Evolutionary conservation across 1,140 invertebrate species (phyloP).

Genomic region (Cyrtorhinus lividipennis): DNA sequence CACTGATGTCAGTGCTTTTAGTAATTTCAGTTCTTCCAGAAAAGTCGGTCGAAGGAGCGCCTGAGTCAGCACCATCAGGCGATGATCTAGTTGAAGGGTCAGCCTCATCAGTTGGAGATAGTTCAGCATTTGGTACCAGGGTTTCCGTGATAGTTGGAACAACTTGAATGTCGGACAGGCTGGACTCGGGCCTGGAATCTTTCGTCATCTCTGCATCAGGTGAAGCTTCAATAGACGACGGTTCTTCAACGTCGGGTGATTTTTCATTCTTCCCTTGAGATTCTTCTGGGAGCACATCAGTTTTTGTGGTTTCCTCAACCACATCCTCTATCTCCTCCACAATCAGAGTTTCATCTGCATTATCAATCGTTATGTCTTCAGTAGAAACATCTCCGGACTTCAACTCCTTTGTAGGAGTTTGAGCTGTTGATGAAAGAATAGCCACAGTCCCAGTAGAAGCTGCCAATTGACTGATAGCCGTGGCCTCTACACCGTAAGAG

Average conservation of each 20-base stretch:
- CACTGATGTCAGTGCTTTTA: background rate
- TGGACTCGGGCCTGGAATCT: background rate
- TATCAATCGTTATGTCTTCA: background rate
- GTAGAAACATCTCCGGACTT: background rate
- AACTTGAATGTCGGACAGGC: background rate
- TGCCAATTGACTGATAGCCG: conserved; percentile 24
- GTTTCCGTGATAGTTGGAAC: background rate
- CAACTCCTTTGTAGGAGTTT: conserved; percentile 10
- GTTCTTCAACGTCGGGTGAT: no score
- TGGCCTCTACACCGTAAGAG: conserved; percentile 25
- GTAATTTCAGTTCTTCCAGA: background rate
- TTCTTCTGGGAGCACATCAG: background rate
- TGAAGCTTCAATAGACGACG: background rate
- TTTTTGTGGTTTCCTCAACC: no score
- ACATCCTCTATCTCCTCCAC: background rate
- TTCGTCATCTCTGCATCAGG: background rate
- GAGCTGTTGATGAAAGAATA: conserved; percentile 26
- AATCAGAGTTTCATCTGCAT: background rate
- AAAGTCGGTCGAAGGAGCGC: background rate
- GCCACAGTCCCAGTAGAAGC: conserved; percentile 26
- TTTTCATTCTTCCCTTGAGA: background rate
- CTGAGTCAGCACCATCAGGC: background rate
- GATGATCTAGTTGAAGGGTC: background rate
- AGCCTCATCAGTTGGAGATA: background rate
- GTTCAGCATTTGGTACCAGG: background rate